Evolutionary conservation across 1,140 invertebrate species (phyloP), one percentile per base, ranked within the genome.

Genomic region (Zaprionus ornatus): DNA sequence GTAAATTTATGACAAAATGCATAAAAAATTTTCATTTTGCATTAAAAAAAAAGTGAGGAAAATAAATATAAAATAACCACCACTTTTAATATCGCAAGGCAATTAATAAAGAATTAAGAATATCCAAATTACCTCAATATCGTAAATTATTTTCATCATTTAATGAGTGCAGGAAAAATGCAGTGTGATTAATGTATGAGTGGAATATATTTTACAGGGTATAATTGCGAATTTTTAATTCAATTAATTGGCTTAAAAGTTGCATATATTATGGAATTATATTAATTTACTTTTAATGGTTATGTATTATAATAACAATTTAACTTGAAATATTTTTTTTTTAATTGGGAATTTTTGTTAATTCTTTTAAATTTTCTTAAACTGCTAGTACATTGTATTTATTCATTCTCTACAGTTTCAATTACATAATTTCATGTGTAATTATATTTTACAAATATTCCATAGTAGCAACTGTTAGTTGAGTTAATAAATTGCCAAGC

Each of bases 81-180:
- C 40, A n/a, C 3, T 50, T 50, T 50, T 50, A 21, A 63, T 64
- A 35, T 21, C 12, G 35, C 10, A 54, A 13, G 10, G 40, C 23
- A 57, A 67, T 57, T 67, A 57, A 57, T 60, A 61, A 61, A 37
- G 42, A 60, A 61, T 35, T 50, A 50, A 50, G 45, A 50, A 50
- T 50, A 50, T 50, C 10, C 45, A 50, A 50, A 50, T 50, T 50
- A 23, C 17, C 45, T 10, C 45, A 50, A 50, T 50, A 17, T 2
- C 40, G n/a, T 17, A 23, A 23, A 50, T 13, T 50, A 2, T 21
- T 23, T 19, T 48, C 40, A 17, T 42, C 5, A 45, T 50, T 50
- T 12, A 50, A 50, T 21, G 45, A 50, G 19, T 21, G 45, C 9
- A 23, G 45, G 45, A 50, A 50, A 45, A 17, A 45, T 45, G 45